A percentile compares a stretch with the other conserved stretches of the same genome.
Conservation (phyloP, 2,113 vertebrate species). For the Mastomys coucha region DNA sequence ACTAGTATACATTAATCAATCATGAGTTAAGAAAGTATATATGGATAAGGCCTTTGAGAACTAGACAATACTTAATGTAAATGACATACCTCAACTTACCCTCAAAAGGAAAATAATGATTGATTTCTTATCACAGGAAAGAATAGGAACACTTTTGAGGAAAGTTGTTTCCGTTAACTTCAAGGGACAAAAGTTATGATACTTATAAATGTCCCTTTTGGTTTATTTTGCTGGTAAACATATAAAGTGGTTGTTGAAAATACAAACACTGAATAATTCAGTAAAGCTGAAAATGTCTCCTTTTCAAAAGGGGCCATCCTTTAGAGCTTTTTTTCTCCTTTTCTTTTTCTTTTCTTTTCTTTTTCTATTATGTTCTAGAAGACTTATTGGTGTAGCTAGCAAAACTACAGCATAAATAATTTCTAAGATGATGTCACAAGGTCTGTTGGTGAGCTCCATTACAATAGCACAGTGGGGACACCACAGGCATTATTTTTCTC, state of each 20-base stretch:
- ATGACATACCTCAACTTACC: not conserved
- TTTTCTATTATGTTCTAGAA: slow-evolving; percentile 63
- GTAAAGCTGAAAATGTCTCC: not conserved
- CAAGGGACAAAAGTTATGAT: not conserved
- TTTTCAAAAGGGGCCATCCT: slow-evolving; percentile 15
- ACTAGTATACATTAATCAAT: not conserved
- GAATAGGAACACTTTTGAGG: not conserved
- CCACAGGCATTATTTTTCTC: slow-evolving; percentile 86
- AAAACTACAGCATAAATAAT: slow-evolving; percentile 63
- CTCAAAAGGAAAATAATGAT: not conserved
- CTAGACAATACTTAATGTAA: not conserved
- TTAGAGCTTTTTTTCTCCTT: not conserved
- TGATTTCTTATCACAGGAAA: not conserved
- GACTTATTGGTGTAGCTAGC: slow-evolving; percentile 33
- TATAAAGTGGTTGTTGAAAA: not conserved
- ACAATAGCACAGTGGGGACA: slow-evolving; percentile 82
- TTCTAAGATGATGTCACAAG: slow-evolving; percentile 77
- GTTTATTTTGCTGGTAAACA: slow-evolving; percentile 50
- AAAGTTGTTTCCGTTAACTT: not conserved
- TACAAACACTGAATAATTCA: not conserved
- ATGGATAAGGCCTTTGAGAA: not conserved
- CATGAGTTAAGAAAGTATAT: not conserved
- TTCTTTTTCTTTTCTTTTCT: slow-evolving; percentile 9
- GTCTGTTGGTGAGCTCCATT: slow-evolving; percentile 82
- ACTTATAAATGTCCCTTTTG: not conserved